phyloP scores from a whole-genome alignment of 2,113 vertebrate genomes.

The Mustela lutreola region DNA sequence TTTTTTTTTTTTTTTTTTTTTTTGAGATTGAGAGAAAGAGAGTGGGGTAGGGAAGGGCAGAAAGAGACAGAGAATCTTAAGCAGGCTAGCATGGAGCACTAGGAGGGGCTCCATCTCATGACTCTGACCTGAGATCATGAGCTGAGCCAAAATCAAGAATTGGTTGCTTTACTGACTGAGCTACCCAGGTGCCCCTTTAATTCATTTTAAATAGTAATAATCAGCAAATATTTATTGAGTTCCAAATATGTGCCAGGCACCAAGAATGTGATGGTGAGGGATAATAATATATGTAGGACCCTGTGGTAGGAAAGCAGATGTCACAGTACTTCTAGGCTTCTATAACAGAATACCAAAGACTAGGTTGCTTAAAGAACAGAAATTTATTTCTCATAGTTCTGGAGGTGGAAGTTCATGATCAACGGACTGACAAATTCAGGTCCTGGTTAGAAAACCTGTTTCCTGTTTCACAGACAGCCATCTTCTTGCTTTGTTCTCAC shows the following conservation, averaged over 20 bases:
- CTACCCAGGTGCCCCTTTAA: neutral
- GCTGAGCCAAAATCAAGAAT: neutral
- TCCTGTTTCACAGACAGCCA: neutral
- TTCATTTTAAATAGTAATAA: neutral
- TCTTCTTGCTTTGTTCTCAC: neutral
- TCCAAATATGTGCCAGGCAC: neutral
- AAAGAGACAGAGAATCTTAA: neutral
- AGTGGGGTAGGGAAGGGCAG: neutral
- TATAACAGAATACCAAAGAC: neutral
- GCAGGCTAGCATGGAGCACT: neutral
- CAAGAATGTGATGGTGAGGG: neutral
- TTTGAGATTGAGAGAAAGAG: neutral
- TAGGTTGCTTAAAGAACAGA: neutral
- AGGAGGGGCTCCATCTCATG: neutral
- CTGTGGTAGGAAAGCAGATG: neutral
- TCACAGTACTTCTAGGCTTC: neutral
- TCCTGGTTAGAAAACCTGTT: neutral
- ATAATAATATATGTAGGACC: neutral
- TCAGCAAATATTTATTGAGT: neutral
- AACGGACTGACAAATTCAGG: neutral
- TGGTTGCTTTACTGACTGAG: neutral
- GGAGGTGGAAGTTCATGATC: neutral
- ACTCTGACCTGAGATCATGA: neutral
- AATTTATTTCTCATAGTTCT: neutral
- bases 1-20: neutral